These are phyloP conservation scores for Drosophila testacea DNA, from an alignment of 2,888 invertebrate genomes.

Conservation along the genomic window DNA sequence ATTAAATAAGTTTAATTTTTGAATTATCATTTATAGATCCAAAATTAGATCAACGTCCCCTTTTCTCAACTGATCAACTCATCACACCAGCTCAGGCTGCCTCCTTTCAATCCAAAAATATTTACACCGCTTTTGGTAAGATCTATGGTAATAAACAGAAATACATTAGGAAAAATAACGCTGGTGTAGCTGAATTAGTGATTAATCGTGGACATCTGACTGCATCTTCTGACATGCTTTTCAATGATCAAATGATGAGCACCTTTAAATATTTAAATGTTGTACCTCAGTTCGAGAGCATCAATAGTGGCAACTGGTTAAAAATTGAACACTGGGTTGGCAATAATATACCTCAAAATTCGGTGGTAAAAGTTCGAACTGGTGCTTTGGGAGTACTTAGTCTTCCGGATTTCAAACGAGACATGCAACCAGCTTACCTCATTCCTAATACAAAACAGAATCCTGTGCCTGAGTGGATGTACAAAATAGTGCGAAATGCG, in stretches of 20 bases:
- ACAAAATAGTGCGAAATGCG: conserved; percentile 23
- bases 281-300: conserved; percentile 86
- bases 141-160: conserved; percentile 1
- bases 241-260: conserved; percentile 83
- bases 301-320: conserved; percentile 87
- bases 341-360: neutral
- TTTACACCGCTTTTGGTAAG: neutral
- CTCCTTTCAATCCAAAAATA: neutral
- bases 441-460: conserved; percentile 1
- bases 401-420: neutral
- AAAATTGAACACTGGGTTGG: conserved; percentile 84
- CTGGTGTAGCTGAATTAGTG: neutral
- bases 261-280: conserved; percentile 86
- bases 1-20: neutral
- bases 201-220: conserved; percentile 85
- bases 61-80: neutral
- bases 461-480: conserved; percentile 38
- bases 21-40: conserved; percentile 1
- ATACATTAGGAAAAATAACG: neutral
- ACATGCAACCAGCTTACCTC: neutral
- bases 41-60: neutral
- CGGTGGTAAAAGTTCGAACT: conserved; percentile 13
- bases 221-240: conserved; percentile 85
- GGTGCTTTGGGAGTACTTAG: conserved; percentile 17
- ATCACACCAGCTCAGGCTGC: neutral